Percentiles rank a stretch among this genome's conserved stretches.
These are phyloP conservation scores for Coenonympha arcania DNA, from an alignment of 2,888 invertebrate species.

Conservation along the genomic window DNA sequence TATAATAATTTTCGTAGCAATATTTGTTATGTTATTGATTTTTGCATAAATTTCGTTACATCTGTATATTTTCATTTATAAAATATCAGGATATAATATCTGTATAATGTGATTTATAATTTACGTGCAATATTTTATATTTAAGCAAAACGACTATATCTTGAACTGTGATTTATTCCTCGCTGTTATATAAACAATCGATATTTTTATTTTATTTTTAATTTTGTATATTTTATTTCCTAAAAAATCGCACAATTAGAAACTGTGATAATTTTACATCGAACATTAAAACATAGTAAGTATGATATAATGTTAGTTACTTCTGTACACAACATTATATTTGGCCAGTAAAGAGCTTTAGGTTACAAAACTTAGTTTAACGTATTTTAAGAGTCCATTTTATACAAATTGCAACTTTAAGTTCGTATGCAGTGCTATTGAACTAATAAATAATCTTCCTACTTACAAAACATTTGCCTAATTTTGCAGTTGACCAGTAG, in stretches of 20 bases:
- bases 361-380: neutral
- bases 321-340: neutral
- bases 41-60: too few relatives aligned
- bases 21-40: neutral
- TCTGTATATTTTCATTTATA: too few relatives aligned
- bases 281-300: neutral
- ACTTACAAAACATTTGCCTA: too few relatives aligned
- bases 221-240: neutral
- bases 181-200: neutral
- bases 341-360: slow-evolving; percentile 5
- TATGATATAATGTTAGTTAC: neutral
- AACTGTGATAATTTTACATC: slow-evolving; percentile 1
- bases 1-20: too few relatives aligned
- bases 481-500: too few relatives aligned
- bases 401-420: too few relatives aligned
- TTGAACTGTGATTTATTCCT: slow-evolving; percentile 5
- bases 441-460: too few relatives aligned
- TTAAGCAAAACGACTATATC: neutral
- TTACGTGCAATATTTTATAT: slow-evolving; percentile 2
- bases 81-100: too few relatives aligned
- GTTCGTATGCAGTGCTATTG: too few relatives aligned
- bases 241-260: neutral
- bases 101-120: too few relatives aligned
- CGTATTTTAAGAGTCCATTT: too few relatives aligned
- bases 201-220: neutral